Evolutionary conservation across 2,113 vertebrate genomes (phyloP), one percentile per base, ranked within the genome.

Genomic region (Ailurus styani): DNA sequence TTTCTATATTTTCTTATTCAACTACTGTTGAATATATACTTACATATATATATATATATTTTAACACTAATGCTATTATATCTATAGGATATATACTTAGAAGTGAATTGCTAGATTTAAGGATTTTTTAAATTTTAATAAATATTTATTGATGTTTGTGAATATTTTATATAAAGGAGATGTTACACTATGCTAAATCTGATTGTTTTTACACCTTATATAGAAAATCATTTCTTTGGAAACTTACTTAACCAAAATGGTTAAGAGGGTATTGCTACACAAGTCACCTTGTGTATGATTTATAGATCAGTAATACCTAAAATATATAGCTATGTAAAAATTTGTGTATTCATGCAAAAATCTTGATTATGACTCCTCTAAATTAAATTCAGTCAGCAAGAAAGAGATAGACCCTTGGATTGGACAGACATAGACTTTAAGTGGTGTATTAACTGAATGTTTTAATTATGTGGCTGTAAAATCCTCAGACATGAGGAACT

Each of bases 101-200:
- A 57, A 92, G 13, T 75, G n/a, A 91, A 77, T 37, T 90, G 10
- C 42, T 96, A 45, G 47, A 79, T 60, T 88, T 88, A 90, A 94
- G 21, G 4, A 62, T 73, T 68, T 91, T 87, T 77, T 45, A 68
- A n/a, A n/a, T 73, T 93, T 87, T 84, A 79, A 73, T 77, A 83
- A 92, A 78, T 90, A 57, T 10, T 86, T 66, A 70, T 42, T 83
- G 20, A 50, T 87, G 13, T 87, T 79, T 20, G 55, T 68, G 29
- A 94, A 37, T 55, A 83, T 79, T 77, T 96, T 89, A 89, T 89
- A 89, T 54, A 91, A 95, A 88, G n/a, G 25, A 78, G 17, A 60
- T 15, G 50, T 57, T 87, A 64, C 42, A 34, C 27, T 17, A 12
- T 52, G 23, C 13, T 85, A 6, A 47, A 55, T 82, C 34, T 95